Evolutionary conservation across 64 coral and sea anemone species (phyloP), one percentile per base, ranked within the genome.

Genomic region (Anthopleura sola): DNA sequence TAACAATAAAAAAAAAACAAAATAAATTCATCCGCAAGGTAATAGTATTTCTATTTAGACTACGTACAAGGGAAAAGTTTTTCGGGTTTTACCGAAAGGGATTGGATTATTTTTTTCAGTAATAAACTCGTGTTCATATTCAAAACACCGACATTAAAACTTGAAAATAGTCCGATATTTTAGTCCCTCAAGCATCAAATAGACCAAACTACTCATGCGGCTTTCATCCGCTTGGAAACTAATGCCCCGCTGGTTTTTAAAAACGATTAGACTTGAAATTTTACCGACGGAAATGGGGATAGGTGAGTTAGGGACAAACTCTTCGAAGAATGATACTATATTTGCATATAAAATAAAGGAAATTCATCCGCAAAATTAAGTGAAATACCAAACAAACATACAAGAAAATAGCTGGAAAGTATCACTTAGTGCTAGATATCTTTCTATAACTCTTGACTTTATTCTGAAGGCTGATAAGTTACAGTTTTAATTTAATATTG

Each of bases 141-240:
- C 21, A 20, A 62, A 60, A 60, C 3, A 26, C n/a, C 58, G 10
- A 26, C 21, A 62, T 62, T 58, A 9, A 62, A 62, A 62, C 21
- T 28, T 36, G 26, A 34, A 71, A 31, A 31, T 69, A 13, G 1
- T 29, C 66, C 0, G 29, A 23, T 69, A 69, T 71, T 71, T 71
- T 16, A 34, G 66, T 34, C 26, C 66, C 15, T 34, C 29, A 12
- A 71, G 66, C 66, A 71, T 71, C 28, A 29, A 71, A 71, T 71
- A 32, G 13, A 71, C 66, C 66, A 71, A 71, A 36, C 66, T 71
- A 71, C 66, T 71, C 66, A 66, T 23, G 24, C 60, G 17, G 14
- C 60, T 66, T 28, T 26, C 60, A 71, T 71, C 66, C 66, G 66
- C 66, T 71, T 71, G 66, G 28, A 71, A 71, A 71, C 66, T 71